Evolutionary conservation across 1,140 invertebrate species (phyloP), one percentile per base, ranked within the genome.

Genomic region (Heliconius nattereri): DNA sequence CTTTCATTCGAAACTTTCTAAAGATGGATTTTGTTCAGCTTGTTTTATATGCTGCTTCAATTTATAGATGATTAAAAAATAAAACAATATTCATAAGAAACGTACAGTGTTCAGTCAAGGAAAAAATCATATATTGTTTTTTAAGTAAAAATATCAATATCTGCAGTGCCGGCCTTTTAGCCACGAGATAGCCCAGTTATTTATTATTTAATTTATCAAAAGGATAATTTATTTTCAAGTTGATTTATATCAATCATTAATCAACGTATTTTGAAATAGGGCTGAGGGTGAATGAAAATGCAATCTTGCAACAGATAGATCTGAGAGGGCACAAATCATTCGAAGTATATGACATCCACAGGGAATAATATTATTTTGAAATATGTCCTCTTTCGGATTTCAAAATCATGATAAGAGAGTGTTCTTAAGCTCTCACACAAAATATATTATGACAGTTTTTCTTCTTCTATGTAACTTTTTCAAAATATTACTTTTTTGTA

Each of bases 241-340:
- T 66, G 60, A 66, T 66, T 66, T 66, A 29, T 66, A 66, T 66
- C 23, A 66, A 32, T 57, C 26, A 75, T 75, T 75, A 66, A 75
- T 75, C 74, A 75, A 75, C 6, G 37, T 75, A 45, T 60, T 23
- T 37, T 16, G 16, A 35, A 75, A 66, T 35, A 75, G 73, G 73
- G 52, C 19, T n/a, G 60, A 11, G 60, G 60, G 60, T 66, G 60
- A 66, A 66, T 66, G 37, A 20, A 54, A 35, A 75, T 54, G 32
- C 32, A 40, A 75, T 75, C 23, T 60, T 66, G 32, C 74, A 23
- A 37, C 20, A 66, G 35, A 75, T 75, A 66, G 26, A 37, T 75
- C 49, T 75, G 54, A 37, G 74, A 66, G 74, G 74, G 54, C 23
- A 23, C 54, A 75, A 75, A 75, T 75, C 32, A 35, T 75, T 75